Percentiles rank a stretch among this genome's conserved stretches.
phyloP scores from a whole-genome alignment of 1,140 invertebrate genomes.

The Colletes gigas region DNA sequence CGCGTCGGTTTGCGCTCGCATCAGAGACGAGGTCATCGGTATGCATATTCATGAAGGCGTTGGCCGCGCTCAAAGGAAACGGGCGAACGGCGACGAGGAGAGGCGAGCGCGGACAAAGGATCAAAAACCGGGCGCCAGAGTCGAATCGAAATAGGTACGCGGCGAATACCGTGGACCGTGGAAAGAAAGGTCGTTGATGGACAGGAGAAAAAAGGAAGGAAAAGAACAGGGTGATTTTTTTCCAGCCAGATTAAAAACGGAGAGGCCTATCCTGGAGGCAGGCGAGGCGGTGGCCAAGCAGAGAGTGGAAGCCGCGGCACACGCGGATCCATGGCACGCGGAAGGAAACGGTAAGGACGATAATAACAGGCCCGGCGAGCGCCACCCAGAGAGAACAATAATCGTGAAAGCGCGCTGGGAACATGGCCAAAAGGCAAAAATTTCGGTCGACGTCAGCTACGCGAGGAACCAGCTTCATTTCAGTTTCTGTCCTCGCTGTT shows the following conservation, averaged over 20 bases:
- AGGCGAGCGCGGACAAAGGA: background rate
- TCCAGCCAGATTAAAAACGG: slow-evolving; percentile 55
- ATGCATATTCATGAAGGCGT: slow-evolving; percentile 35
- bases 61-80: slow-evolving; percentile 10
- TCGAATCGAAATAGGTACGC: background rate
- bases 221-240: slow-evolving; percentile 41
- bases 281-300: background rate
- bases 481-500: slow-evolving; percentile 21
- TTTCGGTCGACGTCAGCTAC: slow-evolving; percentile 43
- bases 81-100: background rate
- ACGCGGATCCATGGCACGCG: slow-evolving; percentile 13
- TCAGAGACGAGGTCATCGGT: slow-evolving; percentile 23
- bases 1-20: background rate
- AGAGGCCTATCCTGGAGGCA: slow-evolving; percentile 1
- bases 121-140: background rate
- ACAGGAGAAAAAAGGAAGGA: background rate
- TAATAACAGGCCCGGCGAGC: slow-evolving; percentile 50
- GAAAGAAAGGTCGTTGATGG: slow-evolving; percentile 39
- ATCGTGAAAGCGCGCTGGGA: slow-evolving; percentile 62
- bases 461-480: slow-evolving; percentile 48
- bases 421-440: slow-evolving; percentile 67
- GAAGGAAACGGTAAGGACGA: slow-evolving; percentile 58
- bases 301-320: background rate
- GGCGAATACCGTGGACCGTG: too few relatives aligned
- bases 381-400: slow-evolving; percentile 54